Evolutionary conservation across 2,113 vertebrate species (phyloP).

Genomic region (western clawed frog (Xenopus tropicalis)): DNA sequence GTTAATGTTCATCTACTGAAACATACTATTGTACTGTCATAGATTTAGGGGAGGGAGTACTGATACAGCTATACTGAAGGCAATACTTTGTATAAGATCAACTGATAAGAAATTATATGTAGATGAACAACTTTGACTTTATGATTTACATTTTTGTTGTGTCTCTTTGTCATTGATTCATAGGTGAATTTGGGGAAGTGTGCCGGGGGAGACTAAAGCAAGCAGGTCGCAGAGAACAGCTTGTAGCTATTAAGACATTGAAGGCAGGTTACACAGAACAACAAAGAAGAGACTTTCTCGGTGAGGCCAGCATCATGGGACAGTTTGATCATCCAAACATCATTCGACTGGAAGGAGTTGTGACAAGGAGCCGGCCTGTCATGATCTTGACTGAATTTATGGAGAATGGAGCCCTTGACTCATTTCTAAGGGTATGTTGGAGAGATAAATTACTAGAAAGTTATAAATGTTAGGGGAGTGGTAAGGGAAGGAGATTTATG

Average conservation of each 20-base stretch:
- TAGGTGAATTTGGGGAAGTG: slow-evolving; percentile 97
- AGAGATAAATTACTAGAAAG: neutral
- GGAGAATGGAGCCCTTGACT: slow-evolving; percentile 95
- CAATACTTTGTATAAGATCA: neutral
- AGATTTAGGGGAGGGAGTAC: no score
- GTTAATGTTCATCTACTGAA: no score
- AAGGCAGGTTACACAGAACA: slow-evolving; percentile 96
- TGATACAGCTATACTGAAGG: no score
- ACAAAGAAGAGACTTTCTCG: slow-evolving; percentile 93
- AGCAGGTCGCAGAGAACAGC: slow-evolving; percentile 89
- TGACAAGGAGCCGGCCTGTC: slow-evolving; percentile 95
- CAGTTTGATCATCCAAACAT: slow-evolving; percentile 99
- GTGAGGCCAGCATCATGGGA: slow-evolving; percentile 97
- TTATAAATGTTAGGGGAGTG: neutral
- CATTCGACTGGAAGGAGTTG: slow-evolving; percentile 93
- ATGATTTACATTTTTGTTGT: neutral
- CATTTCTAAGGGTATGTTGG: slow-evolving; percentile 87
- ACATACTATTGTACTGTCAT: no score
- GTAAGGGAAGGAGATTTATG: neutral
- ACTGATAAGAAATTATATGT: neutral
- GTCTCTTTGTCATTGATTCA: neutral
- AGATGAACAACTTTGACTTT: neutral
- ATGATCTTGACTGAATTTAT: slow-evolving; percentile 99
- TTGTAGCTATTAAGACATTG: slow-evolving; percentile 96
- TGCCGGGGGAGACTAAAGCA: slow-evolving; percentile 92